Evolutionary conservation across 2,797 vertebrate species (phyloP), one percentile per base, ranked within the genome.

Genomic region (Onychomys arenicola): DNA sequence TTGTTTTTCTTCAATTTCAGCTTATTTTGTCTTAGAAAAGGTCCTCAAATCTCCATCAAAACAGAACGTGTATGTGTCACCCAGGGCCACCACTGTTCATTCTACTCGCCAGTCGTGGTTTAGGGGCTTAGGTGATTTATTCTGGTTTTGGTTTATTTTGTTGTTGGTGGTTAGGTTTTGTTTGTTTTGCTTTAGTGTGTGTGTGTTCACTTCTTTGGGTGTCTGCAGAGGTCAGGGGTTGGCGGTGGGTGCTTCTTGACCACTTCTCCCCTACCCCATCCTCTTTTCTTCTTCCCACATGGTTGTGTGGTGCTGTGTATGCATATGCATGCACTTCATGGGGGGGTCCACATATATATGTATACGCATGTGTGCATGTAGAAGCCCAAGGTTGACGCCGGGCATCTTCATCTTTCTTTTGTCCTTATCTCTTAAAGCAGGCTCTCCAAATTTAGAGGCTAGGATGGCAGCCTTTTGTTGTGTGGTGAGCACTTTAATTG

Each of bases 1-100:
- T 11, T 76, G 81, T 80, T 73, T 76, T 75, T 34, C 90, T 91
- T 87, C 87, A 34, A 73, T 73, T 73, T 89, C 77, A 91, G 6
- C 40, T 37, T 14, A 34, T 81, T 73, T 91, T 85, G 63, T 46
- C 6, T 27, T 37, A 88, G 57, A 73, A 63, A 40, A 96, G 14
- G 40, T 57, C 59, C 83, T 49, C 37, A 63, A 69, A 69, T 40
- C 29, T 5, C 73, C n/a, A 61, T 34, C 29, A 2, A 63, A 40
- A 46, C 69, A 21, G 32, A 78, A 5, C 21, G 0, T 2, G 12
- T 49, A 5, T 5, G 5, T 55, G 34, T 65, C n/a, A 43, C 37
- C 43, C 27, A 11, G 5, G 2, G 17, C 16, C 10, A 23, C 29
- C 14, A 19, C 71, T 17, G 1, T 34, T 84, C 17, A 1, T 10